Percentiles rank a stretch among this genome's conserved stretches.
Conservation (phyloP, 2,797 vertebrate genomes). For the Poecilia wingei region DNA sequence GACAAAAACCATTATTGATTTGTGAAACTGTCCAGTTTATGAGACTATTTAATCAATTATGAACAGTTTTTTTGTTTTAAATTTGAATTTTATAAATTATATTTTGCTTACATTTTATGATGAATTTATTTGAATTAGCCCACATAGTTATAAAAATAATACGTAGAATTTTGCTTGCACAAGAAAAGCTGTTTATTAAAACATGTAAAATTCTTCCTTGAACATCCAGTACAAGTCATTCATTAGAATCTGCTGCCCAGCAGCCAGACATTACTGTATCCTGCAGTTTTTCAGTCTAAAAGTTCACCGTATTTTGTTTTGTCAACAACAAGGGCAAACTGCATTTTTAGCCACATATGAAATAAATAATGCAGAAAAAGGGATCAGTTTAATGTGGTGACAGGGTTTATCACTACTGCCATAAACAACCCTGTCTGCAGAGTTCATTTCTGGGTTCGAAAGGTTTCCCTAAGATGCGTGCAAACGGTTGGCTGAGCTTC, state of each 20-base stretch:
- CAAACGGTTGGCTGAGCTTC: slow-evolving; percentile 74
- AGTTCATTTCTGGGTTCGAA: slow-evolving; percentile 25
- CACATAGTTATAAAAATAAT: slow-evolving; percentile 11
- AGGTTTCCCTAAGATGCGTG: slow-evolving; percentile 77
- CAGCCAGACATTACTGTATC: slow-evolving; percentile 55
- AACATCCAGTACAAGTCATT: slow-evolving; percentile 31
- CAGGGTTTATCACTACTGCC: slow-evolving; percentile 31
- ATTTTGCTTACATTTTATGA: background rate
- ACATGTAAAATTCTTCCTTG: slow-evolving; percentile 25
- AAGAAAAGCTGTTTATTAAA: slow-evolving; percentile 61
- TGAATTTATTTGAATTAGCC: background rate
- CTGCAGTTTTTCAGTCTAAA: slow-evolving; percentile 38
- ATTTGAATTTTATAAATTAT: background rate
- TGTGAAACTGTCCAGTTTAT: background rate
- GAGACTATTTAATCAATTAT: background rate
- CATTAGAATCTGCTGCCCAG: slow-evolving; percentile 62
- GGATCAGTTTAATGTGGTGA: slow-evolving; percentile 22
- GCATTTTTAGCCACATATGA: slow-evolving; percentile 25
- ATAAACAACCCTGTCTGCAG: slow-evolving; percentile 4
- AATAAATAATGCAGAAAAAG: slow-evolving; percentile 36
- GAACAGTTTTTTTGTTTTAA: background rate
- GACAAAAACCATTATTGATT: background rate
- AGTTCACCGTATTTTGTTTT: slow-evolving; percentile 7
- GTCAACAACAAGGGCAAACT: slow-evolving; percentile 9
- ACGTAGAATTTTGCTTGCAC: slow-evolving; percentile 16